Evolutionary conservation across 2,113 vertebrate genomes (phyloP).

Genomic region (Mesocricetus auratus): DNA sequence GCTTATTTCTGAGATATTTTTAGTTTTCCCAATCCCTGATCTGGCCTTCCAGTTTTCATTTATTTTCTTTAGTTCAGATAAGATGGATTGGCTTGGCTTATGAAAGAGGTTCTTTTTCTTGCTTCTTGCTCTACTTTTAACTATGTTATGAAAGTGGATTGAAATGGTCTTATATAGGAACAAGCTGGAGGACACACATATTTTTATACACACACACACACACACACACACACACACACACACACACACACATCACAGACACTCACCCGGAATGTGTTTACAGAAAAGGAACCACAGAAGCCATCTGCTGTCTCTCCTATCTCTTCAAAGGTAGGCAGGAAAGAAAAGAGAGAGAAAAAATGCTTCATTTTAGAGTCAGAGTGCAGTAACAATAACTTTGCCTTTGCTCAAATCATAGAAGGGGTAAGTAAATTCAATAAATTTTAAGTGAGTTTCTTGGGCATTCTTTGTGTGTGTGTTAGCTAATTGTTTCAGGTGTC

Average conservation of each 20-base stretch:
- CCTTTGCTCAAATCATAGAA: not conserved
- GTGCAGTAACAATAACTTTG: not conserved
- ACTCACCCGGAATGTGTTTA: not conserved
- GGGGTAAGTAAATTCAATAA: not conserved
- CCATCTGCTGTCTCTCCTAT: not conserved
- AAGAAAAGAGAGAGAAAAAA: not conserved
- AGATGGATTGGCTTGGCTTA: slow-evolving; percentile 51
- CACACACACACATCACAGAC: not conserved
- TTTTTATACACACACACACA: not conserved
- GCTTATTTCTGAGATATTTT: slow-evolving; percentile 62
- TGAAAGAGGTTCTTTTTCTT: not conserved
- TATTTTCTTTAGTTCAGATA: slow-evolving; percentile 54
- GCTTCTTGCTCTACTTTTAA: slow-evolving; percentile 51
- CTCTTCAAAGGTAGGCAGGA: not conserved
- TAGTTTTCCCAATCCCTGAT: slow-evolving; percentile 16
- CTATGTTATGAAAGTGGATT: slow-evolving; percentile 50
- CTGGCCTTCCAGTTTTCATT: slow-evolving; percentile 58
- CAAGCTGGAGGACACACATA: not conserved
- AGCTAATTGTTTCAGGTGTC: not conserved
- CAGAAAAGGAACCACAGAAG: not conserved
- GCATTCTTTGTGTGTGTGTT: not conserved
- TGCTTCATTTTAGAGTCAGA: not conserved
- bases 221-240: not conserved
- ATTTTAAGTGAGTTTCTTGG: not conserved
- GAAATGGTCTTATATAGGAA: slow-evolving; percentile 20